Conservation (phyloP, 1,140 invertebrate species). For the Polyergus mexicanus region DNA sequence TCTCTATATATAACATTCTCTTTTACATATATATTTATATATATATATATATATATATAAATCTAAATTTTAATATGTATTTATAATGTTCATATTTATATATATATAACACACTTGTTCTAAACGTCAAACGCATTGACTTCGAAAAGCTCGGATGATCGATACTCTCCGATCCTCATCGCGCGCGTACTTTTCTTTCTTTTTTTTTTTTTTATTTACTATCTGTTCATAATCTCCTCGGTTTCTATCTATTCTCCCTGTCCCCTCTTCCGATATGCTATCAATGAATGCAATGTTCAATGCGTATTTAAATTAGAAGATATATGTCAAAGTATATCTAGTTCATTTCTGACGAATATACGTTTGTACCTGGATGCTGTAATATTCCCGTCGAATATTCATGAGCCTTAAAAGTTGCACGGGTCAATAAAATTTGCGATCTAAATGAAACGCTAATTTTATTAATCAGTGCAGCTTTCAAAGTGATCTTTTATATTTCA, state of each 20-base stretch:
- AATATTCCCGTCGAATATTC: neutral
- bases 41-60: conserved; percentile 70
- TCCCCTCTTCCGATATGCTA: conserved; percentile 22
- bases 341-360: conserved; percentile 16
- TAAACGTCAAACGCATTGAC: conserved; percentile 62
- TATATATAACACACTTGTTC: conserved; percentile 73
- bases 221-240: neutral
- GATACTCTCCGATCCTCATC: conserved; percentile 44
- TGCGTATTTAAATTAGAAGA: conserved; percentile 36
- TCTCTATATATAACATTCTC: conserved; percentile 72
- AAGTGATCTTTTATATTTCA: neutral
- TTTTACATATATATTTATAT: conserved; percentile 72
- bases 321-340: conserved; percentile 23
- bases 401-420: neutral
- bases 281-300: neutral
- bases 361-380: conserved; percentile 35
- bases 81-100: conserved; percentile 75
- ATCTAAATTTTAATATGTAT: conserved; percentile 73
- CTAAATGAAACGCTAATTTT: conserved; percentile 31
- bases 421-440: conserved; percentile 3
- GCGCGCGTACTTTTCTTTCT: conserved; percentile 20
- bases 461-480: neutral
- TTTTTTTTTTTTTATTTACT: conserved; percentile 13
- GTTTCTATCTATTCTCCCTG: neutral
- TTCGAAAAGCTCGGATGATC: conserved; percentile 56